Conservation (phyloP, 2,797 vertebrate genomes). For the Acanthornis magna region DNA sequence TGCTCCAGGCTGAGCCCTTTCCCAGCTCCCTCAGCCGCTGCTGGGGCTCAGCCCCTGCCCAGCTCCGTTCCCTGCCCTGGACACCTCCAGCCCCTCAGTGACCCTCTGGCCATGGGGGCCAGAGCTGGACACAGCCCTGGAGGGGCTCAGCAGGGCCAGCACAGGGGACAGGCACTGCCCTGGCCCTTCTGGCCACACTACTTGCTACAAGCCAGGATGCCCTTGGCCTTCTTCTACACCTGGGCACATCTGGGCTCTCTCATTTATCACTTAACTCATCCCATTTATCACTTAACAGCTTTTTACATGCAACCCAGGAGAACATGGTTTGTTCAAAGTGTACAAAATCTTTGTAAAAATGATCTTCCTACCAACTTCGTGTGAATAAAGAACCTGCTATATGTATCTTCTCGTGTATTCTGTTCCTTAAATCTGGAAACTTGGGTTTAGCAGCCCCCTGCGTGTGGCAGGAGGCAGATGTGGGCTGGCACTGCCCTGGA, state of each 20-base stretch:
- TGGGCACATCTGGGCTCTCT: background rate
- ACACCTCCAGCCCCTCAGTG: fast-evolving
- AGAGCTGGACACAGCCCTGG: fast-evolving
- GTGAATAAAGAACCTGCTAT: background rate
- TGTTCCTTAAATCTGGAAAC: background rate
- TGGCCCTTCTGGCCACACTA: background rate
- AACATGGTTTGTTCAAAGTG: background rate
- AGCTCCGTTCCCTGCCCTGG: fast-evolving
- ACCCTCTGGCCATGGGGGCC: background rate
- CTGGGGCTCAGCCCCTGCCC: background rate
- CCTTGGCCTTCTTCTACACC: background rate
- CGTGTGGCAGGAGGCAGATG: background rate
- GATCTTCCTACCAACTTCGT: background rate
- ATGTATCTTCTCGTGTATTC: background rate
- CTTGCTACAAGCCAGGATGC: background rate
- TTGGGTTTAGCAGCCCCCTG: background rate
- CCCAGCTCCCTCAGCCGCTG: background rate
- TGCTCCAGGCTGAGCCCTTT: background rate
- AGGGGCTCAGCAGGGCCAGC: background rate
- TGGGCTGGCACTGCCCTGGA: background rate
- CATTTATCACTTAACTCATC: background rate
- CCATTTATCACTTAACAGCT: background rate
- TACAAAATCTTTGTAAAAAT: background rate
- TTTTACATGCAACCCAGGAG: background rate
- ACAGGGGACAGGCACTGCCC: background rate